A percentile compares a stretch with the other conserved stretches of the same genome.
Conservation (phyloP, 2,888 invertebrate genomes). For the Endotricha flammealis region DNA sequence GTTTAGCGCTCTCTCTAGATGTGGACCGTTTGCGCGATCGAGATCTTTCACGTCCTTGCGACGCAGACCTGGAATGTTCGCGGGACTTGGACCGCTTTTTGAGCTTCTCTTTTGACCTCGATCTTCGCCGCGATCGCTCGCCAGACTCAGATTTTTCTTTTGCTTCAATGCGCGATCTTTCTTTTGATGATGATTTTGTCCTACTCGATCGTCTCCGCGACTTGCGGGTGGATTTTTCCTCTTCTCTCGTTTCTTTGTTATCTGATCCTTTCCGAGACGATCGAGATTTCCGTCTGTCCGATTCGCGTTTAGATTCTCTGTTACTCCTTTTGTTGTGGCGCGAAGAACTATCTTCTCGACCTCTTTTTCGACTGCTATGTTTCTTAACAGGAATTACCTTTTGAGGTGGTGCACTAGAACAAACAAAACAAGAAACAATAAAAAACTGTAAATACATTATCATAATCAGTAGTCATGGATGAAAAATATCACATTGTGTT, state of each 20-base stretch:
- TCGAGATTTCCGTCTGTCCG: constrained; percentile 48
- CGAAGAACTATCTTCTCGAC: constrained; percentile 34
- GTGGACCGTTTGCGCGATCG: constrained; percentile 26
- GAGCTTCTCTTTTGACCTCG: constrained; percentile 46
- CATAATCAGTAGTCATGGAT: neutral
- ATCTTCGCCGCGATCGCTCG: constrained; percentile 45
- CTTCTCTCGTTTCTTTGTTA: constrained; percentile 37
- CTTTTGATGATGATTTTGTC: constrained; percentile 28
- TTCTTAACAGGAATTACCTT: constrained; percentile 30
- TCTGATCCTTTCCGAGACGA: constrained; percentile 52
- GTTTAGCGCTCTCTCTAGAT: constrained; percentile 16
- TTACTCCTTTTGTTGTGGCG: constrained; percentile 45
- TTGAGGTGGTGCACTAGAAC: constrained; percentile 27
- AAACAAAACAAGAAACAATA: constrained; percentile 7
- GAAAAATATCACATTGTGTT: constrained; percentile 11
- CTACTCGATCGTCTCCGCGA: constrained; percentile 42
- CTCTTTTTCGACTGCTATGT: constrained; percentile 38
- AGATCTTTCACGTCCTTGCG: constrained; percentile 37
- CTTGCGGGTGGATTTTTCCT: constrained; percentile 45
- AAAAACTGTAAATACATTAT: neutral
- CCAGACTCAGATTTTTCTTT: constrained; percentile 49
- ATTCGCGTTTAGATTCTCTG: constrained; percentile 51
- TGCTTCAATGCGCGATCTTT: neutral
- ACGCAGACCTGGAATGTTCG: constrained; percentile 45
- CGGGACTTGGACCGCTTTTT: constrained; percentile 42